Percentiles rank a stretch among this genome's conserved stretches.
phyloP scores from a whole-genome alignment of 92 coral and sea anemone genomes.

The Paragorgia papillata region DNA sequence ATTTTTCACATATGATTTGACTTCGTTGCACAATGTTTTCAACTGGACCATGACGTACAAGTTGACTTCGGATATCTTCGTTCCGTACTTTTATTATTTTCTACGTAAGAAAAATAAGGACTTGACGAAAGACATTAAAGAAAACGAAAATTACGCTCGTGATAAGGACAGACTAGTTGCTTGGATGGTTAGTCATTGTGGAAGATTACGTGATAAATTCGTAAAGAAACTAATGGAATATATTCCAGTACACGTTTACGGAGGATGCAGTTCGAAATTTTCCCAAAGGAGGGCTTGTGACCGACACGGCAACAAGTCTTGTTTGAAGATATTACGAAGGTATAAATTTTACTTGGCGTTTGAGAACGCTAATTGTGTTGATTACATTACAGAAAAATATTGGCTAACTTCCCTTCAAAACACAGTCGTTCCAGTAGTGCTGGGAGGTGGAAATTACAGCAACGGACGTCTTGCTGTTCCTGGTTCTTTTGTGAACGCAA shows the following conservation, averaged over 20 bases:
- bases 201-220: slow-evolving; percentile 60
- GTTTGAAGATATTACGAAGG: slow-evolving; percentile 42
- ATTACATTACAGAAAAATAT: slow-evolving; percentile 90
- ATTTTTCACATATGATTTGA: slow-evolving; percentile 52
- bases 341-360: slow-evolving; percentile 82
- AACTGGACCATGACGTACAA: slow-evolving; percentile 98
- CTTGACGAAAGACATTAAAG: neutral
- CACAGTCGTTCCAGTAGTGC: slow-evolving; percentile 74
- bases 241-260: slow-evolving; percentile 71
- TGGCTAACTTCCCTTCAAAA: slow-evolving; percentile 71
- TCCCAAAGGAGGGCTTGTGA: slow-evolving; percentile 55
- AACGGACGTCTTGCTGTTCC: slow-evolving; percentile 69
- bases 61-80: slow-evolving; percentile 81
- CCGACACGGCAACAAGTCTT: slow-evolving; percentile 1
- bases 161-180: slow-evolving; percentile 79
- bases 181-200: slow-evolving; percentile 83
- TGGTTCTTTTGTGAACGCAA: slow-evolving; percentile 80
- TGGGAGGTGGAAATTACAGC: slow-evolving; percentile 75
- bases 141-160: slow-evolving; percentile 53
- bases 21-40: slow-evolving; percentile 64
- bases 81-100: slow-evolving; percentile 72
- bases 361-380: slow-evolving; percentile 75
- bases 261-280: slow-evolving; percentile 68
- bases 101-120: neutral
- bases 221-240: slow-evolving; percentile 61